Base-by-base conservation (phyloP, 2,888 invertebrate genomes). In the Minunthozetes semirufus region DNA sequence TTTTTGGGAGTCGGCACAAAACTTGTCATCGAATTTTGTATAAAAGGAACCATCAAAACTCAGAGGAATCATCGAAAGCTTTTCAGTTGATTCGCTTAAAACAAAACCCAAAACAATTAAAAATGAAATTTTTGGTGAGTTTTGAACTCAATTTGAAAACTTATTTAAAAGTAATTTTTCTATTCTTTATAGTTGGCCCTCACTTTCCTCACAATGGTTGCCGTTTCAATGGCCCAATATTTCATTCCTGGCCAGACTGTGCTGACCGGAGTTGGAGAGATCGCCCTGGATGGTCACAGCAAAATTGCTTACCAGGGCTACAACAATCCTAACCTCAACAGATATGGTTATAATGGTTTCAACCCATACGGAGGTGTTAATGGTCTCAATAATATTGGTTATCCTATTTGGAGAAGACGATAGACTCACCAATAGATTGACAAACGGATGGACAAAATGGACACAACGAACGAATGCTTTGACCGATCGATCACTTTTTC, bases 101-200 rank as follows among this genome's bases (percentile, higher is more conserved):
- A 63, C 22, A 22, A 63, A 63, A 27, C 33, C n/a, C 33, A 63
- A 63, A 27, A 29, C 5, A 27, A 13, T 29, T 17, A 3, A 63
- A 63, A 63, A 63, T 63, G 63, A 63, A 63, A 63, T 63, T 63
- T n/a, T 63, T 63, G 29, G 63, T 63, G 6, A 33, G 63, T 63
- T 63, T 56, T 25, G 25, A 9, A 63, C 27, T 27, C 25, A 56
- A 22, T 56, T 56, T 9, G 22, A 22, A 56, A 56, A 17, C 19
- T 53, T 53, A 53, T 15, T 53, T 53, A n/a, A 63, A 29, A 29
- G n/a, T n/a, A 8, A 27, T n/a, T 29, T 29, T 22, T 22, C 22
- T 22, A 9, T 8, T 9, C 33, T 63, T 63, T 53, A n/a, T n/a
- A 63, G 63, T 63, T 63, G 27, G 63, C 25, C 13, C 8, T 63